A percentile compares a stretch with the other conserved stretches of the same genome.
Conservation (phyloP, 2,113 vertebrate genomes). For the Pagrus major region DNA sequence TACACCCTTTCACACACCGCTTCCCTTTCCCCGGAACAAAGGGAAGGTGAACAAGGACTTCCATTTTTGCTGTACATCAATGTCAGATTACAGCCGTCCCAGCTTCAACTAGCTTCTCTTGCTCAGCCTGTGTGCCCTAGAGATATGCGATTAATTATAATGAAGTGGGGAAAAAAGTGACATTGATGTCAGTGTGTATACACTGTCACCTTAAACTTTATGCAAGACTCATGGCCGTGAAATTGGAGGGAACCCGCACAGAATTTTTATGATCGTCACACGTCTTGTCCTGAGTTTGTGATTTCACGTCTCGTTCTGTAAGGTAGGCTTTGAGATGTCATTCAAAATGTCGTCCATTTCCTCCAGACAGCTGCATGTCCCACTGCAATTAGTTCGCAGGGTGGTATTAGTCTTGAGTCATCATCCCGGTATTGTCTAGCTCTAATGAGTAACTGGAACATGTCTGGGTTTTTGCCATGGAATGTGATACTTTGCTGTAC, state of each 20-base stretch:
- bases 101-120: constrained; percentile 42
- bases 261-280: constrained; percentile 53
- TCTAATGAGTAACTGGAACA: constrained; percentile 74
- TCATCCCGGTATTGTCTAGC: constrained; percentile 58
- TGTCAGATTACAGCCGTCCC: constrained; percentile 74
- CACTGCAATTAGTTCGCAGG: constrained; percentile 51
- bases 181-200: constrained; percentile 68
- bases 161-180: constrained; percentile 45
- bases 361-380: constrained; percentile 28
- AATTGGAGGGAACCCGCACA: constrained; percentile 57
- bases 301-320: constrained; percentile 21
- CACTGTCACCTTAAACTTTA: constrained; percentile 76
- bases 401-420: constrained; percentile 53
- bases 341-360: constrained; percentile 37
- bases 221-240: constrained; percentile 71
- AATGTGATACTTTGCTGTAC: constrained; percentile 66
- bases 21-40: constrained; percentile 77
- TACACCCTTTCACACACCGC: constrained; percentile 81
- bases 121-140: constrained; percentile 52
- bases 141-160: constrained; percentile 80
- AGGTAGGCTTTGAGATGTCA: constrained; percentile 34
- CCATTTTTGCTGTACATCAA: constrained; percentile 79
- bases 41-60: constrained; percentile 81
- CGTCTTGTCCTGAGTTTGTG: constrained; percentile 17
- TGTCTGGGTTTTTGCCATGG: constrained; percentile 56